Percentiles rank a stretch among this genome's conserved stretches.
Evolutionary conservation across 2,797 vertebrate genomes (phyloP).

Genomic region (Arnoldichthys spilopterus): DNA sequence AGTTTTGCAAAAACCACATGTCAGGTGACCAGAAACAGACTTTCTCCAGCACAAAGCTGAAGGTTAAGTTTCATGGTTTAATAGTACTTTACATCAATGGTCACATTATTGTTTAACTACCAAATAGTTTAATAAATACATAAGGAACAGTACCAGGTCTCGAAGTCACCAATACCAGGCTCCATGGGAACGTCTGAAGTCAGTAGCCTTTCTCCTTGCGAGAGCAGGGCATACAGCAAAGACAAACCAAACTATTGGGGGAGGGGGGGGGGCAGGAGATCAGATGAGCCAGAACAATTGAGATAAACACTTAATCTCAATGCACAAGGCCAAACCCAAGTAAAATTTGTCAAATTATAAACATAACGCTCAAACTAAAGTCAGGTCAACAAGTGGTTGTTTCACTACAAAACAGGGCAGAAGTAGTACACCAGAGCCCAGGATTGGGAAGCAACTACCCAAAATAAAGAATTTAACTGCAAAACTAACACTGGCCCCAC

Average conservation of each 20-base stretch:
- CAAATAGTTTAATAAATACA: not conserved
- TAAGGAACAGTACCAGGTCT: slow-evolving; percentile 79
- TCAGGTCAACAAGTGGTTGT: too few relatives aligned
- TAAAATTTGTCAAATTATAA: too few relatives aligned
- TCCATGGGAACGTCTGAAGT: slow-evolving; percentile 83
- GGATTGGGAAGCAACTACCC: not conserved
- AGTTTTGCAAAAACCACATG: too few relatives aligned
- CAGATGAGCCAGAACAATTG: not conserved
- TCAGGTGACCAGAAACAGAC: too few relatives aligned
- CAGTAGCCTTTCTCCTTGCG: slow-evolving; percentile 88
- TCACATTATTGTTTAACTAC: not conserved
- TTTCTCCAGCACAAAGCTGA: too few relatives aligned
- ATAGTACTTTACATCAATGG: too few relatives aligned
- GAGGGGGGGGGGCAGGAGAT: not conserved
- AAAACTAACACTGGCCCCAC: not conserved
- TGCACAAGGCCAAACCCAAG: not conserved
- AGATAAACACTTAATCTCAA: not conserved
- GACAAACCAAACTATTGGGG: slow-evolving; percentile 90
- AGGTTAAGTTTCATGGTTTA: too few relatives aligned
- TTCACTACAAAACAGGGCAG: too few relatives aligned
- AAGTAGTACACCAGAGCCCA: not conserved
- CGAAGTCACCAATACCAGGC: slow-evolving; percentile 82
- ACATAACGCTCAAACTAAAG: too few relatives aligned
- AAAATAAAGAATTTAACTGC: not conserved
- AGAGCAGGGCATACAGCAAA: slow-evolving; percentile 90